These are phyloP conservation scores for Tribolium castaneum DNA, from an alignment of 1,140 invertebrate genomes.

Conservation along the genomic window DNA sequence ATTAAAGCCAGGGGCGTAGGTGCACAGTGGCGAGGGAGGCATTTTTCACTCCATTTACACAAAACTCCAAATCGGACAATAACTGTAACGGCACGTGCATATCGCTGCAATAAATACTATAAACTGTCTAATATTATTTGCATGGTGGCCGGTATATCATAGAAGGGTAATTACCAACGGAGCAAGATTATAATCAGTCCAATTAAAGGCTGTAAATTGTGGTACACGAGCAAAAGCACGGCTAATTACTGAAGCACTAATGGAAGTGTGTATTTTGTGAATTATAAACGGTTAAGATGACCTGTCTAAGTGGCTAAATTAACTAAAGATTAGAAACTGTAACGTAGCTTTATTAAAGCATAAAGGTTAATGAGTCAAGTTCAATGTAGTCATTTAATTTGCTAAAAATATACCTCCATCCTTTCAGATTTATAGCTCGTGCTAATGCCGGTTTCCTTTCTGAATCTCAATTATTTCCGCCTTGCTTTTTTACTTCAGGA, in stretches of 20 bases:
- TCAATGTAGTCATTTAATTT: background rate
- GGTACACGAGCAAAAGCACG: slow-evolving; percentile 20
- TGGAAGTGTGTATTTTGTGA: slow-evolving; percentile 30
- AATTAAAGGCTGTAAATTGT: slow-evolving; percentile 29
- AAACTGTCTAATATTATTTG: slow-evolving; percentile 22
- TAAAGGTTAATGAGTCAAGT: slow-evolving; percentile 35
- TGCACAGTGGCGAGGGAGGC: background rate
- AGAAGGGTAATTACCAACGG: slow-evolving; percentile 31
- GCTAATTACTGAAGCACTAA: slow-evolving; percentile 30
- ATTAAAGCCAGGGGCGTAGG: slow-evolving; percentile 19
- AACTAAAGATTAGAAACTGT: slow-evolving; percentile 28
- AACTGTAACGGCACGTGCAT: slow-evolving; percentile 17
- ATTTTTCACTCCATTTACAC: background rate
- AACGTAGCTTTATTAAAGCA: slow-evolving; percentile 16
- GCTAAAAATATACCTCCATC: no score
- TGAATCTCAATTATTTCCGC: no score
- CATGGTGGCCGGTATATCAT: slow-evolving; percentile 14
- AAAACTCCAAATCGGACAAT: background rate
- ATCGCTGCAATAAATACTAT: slow-evolving; percentile 5
- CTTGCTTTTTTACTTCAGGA: no score
- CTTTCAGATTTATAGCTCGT: no score
- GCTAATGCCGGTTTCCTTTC: no score
- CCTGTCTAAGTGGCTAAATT: slow-evolving; percentile 17
- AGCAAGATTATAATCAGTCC: slow-evolving; percentile 24
- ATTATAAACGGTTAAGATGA: slow-evolving; percentile 22